Base-by-base conservation (phyloP, 2,888 invertebrate species). In the Mythimna vitellina region DNA sequence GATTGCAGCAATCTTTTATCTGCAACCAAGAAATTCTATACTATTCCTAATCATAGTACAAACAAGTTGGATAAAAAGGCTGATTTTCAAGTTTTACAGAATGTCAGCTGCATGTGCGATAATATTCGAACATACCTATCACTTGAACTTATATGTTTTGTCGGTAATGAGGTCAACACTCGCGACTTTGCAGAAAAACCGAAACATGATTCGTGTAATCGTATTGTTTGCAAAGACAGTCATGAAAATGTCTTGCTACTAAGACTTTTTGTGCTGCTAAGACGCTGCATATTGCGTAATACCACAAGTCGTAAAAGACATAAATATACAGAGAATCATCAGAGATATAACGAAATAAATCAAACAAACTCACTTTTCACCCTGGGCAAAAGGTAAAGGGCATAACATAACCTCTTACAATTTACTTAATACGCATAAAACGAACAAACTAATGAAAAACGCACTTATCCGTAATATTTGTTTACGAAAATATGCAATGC, bases 391-490 rank as follows among this genome's bases (percentile, higher is more conserved):
- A 87, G 77, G 87, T 86, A 91, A 90, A 89, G 90, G 89, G 88
- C 90, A 91, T 87, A 92, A 92, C 93, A 93, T 95, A 95, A 94
- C 94, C 94, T 94, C 90, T 84, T 83, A 84, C 79, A 87, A 86
- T 88, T 87, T 88, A 86, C 87, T 82, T 89, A 89, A 79, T 80
- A 89, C 84, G 67, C 80, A 79, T 71, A 77, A 73, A 79, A 62
- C 53, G 62, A 78, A 70, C 17, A 58, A 73, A 77, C 56, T 77
- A 56, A 12, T 56, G n/a, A 68, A 70, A 46, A 79, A 82, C 62
- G 20, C 73, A 63, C 77, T 70, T 66, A 72, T 65, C 42, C n/a
- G n/a, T 68, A 76, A 56, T 80, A 66, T 54, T 66, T 75, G 63
- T 56, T 70, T 61, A 70, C n/a, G 17, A 76, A 72, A 78, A 73